Conservation (phyloP, 2,113 vertebrate genomes). For the Donacobius atricapilla region DNA sequence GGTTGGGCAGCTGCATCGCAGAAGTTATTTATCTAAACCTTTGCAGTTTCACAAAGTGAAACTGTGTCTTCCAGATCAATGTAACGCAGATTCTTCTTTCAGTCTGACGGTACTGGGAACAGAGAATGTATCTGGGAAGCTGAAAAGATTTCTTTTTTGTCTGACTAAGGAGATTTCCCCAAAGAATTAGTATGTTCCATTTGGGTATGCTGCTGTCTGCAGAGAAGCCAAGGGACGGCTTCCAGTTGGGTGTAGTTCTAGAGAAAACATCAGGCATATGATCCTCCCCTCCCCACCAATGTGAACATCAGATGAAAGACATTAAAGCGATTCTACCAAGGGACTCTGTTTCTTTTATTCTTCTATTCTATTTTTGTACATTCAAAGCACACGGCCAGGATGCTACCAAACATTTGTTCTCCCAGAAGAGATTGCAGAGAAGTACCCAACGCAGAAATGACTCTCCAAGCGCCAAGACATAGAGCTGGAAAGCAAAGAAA, state of each 20-base stretch:
- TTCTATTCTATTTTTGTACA: constrained; percentile 42
- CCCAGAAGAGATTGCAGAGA: constrained; percentile 15
- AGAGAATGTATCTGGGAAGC: constrained; percentile 7
- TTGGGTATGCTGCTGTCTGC: constrained; percentile 33
- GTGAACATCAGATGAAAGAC: constrained; percentile 56
- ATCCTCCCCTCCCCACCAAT: constrained; percentile 23
- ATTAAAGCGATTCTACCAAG: constrained; percentile 48
- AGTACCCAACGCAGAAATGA: not conserved
- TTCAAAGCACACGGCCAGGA: constrained; percentile 44
- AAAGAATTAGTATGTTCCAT: constrained; percentile 52
- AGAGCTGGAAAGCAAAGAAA: constrained; percentile 4
- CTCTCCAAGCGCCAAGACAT: not conserved
- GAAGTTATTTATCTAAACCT: constrained; percentile 4
- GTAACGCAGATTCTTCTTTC: not conserved
- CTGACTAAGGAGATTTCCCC: constrained; percentile 8
- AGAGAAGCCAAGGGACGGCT: constrained; percentile 37
- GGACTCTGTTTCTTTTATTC: constrained; percentile 42
- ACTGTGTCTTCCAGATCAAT: not conserved
- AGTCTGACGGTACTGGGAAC: not conserved
- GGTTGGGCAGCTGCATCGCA: not conserved
- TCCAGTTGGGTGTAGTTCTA: constrained; percentile 55
- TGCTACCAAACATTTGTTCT: constrained; percentile 37
- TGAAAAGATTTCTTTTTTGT: constrained; percentile 14
- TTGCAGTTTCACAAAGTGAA: not conserved
- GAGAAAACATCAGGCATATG: constrained; percentile 54